Base-by-base conservation (phyloP, 2,797 vertebrate species). In the Limnodromus scolopaceus region DNA sequence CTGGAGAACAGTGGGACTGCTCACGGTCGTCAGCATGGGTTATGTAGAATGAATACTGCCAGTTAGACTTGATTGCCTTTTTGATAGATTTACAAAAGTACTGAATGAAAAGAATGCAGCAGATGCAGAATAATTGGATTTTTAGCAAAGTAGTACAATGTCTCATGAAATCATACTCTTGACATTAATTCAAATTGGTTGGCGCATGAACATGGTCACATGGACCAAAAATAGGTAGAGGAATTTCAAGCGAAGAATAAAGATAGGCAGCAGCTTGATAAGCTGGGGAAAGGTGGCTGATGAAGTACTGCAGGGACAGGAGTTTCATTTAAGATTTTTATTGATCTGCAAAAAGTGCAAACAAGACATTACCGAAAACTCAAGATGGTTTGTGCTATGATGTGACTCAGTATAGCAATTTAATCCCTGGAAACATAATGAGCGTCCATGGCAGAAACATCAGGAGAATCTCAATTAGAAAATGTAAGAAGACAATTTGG, bases 121-220 rank as follows among this genome's bases (percentile, higher is more conserved):
- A 94, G 93, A 93, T 96, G 93, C 88, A 89, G 88, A 95, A 90
- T 95, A 97, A 94, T 86, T 96, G 91, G 87, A 87, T 91, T 97
- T 96, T 94, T 96, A 93, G 78, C 83, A 77, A 96, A 96, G 93
- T 95, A 92, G 95, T 97, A 87, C 77, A 95, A 88, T 97, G 93
- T 93, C 95, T 96, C 80, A 60, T 96, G 96, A 93, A 97, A 93
- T 95, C 92, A 70, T 97, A 88, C 89, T 97, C 97, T 93, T 92
- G 95, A 97, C 91, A 94, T 97, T 94, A 96, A 96, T 97, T 97
- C 93, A 94, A 69, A 96, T 93, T 92, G 92, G 43, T 89, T 97
- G 96, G 96, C 63, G 55, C 84, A 49, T 70, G 92, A 96, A 55
- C 19, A 7, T 13, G 65, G 65, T 93, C 95, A 81, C 86, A 80